Base-by-base conservation (phyloP, 2,797 vertebrate species). In the Momotus momota region DNA sequence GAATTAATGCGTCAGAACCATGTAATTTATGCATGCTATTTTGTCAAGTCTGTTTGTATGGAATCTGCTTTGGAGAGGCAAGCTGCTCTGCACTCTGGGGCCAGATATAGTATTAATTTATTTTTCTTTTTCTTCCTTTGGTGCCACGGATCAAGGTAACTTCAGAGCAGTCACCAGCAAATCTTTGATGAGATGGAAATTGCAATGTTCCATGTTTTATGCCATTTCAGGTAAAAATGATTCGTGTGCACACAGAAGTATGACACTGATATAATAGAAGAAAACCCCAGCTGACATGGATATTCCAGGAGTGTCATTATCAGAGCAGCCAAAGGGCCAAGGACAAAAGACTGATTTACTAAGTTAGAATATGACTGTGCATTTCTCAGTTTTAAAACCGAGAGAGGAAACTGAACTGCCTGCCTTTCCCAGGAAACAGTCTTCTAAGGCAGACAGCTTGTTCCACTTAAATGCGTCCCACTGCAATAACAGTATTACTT, bases 1-100 rank as follows among this genome's bases (percentile, higher is more conserved):
- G 10, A 97, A 97, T 97, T 91, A 97, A 97, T 94, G 94, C 84
- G 88, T 72, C 81, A 43, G 67, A 96, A 81, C 90, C 72, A 10
- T 88, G 85, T 96, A 96, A 98, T 97, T 97, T 97, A 98, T 97
- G 95, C 94, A 83, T 86, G 94, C 92, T 96, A 96, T 96, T 97
- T 91, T 97, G 93, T 97, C 95, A 93, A 93, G 94, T 90, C 94
- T 95, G 90, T 88, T 96, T 97, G 97, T 94, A 97, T 86, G 95
- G 96, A 95, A 97, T 95, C 93, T 96, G 86, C 75, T 83, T 60
- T 71, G 70, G 87, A 94, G 96, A 97, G 72, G 86, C 89, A 96
- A 83, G 79, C 86, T 92, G 93, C 92, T 95, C 86, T 91, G 78
- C 91, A 48, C 35, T 91, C 83, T 82, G 70, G 9, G 86, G 89